Base-by-base conservation (phyloP, 2,797 vertebrate genomes). In the Iguana delicatissima region DNA sequence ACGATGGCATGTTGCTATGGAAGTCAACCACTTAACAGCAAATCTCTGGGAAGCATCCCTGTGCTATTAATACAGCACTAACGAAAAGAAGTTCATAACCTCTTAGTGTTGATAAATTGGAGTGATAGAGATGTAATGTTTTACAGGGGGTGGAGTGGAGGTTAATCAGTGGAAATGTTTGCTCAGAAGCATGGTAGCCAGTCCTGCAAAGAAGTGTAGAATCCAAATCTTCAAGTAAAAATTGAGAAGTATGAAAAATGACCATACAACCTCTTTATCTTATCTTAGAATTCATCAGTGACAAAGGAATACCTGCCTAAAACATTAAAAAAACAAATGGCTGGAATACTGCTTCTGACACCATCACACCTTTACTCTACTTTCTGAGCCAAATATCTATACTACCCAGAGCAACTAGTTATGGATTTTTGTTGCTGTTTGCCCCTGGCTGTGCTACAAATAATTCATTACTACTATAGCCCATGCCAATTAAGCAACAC, bases 61-160 rank as follows among this genome's bases (percentile, higher is more conserved):
- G 55, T 64, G 83, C 85, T 92, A 74, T 91, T 95, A 94, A 93
- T 88, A 90, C 18, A 85, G 72, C 64, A 57, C 84, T 95, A 95
- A 95, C 86, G 94, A 93, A 89, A 93, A 91, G 64, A 92, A 80
- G 92, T 92, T 95, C 93, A 87, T 79, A 95, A 93, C 90, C 93
- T 82, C 90, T 92, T 82, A 82, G 82, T 93, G 86, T 89, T 89
- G 88, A 92, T 90, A 86, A 92, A 46, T 29, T 81, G 80, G 32
- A 95, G 86, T 83, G 59, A 81, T 87, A 85, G 7, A 86, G 92
- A 79, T 59, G 88, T n/a, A 55, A 29, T 83, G 22, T 50, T 92
- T 82, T 92, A 74, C n/a, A 89, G 91, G 80, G 64, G 29, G 42
- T 46, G 42, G 42, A 46, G 42, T 46, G 62, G 80, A 90, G 20